Evolutionary conservation across 2,888 invertebrate genomes (phyloP).

Genomic region (Autographa gamma): DNA sequence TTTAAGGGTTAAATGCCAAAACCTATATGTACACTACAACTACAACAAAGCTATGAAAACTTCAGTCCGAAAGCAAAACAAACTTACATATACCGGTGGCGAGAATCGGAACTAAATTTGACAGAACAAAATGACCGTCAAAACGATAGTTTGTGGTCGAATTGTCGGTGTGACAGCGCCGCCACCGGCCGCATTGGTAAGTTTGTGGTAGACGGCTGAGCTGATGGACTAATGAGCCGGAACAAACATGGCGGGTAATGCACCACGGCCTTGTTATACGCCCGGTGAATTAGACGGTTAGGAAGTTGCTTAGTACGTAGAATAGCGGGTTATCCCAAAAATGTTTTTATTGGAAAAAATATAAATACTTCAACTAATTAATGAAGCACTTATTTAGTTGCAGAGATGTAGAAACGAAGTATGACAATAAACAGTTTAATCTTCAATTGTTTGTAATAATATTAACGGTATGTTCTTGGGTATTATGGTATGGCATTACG

Average conservation of each 20-base stretch:
- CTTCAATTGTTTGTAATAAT: no score
- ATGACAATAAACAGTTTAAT: no score
- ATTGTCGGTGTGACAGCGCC: background rate
- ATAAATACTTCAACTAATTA: no score
- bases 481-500: no score
- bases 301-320: background rate
- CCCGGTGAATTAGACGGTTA: constrained; percentile 2
- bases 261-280: constrained; percentile 9
- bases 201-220: constrained; percentile 6
- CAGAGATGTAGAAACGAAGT: no score
- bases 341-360: no score
- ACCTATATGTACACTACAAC: background rate
- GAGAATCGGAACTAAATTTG: background rate
- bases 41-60: background rate
- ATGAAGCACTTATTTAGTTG: no score
- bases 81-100: background rate
- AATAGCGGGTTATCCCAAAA: background rate
- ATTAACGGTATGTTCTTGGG: no score
- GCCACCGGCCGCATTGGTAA: background rate
- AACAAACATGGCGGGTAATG: constrained; percentile 5
- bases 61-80: background rate
- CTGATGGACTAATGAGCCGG: constrained; percentile 2
- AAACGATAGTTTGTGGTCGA: background rate
- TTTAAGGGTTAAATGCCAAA: background rate
- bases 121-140: background rate